These are phyloP conservation scores for Maconellicoccus hirsutus DNA, from an alignment of 1,140 invertebrate genomes.

Conservation along the genomic window DNA sequence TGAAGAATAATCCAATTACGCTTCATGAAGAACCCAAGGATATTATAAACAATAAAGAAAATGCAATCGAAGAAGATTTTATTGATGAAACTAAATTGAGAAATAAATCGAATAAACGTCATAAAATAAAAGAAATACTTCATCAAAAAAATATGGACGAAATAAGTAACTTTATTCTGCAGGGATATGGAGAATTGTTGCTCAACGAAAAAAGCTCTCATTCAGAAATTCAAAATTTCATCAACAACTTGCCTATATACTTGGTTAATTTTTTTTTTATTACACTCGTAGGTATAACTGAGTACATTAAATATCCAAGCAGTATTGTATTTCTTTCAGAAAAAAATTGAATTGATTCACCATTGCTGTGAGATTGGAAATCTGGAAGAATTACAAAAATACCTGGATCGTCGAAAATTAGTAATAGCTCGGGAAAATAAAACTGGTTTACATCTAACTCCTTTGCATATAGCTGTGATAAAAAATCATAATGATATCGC, in stretches of 20 bases:
- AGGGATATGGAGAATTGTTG: slow-evolving; percentile 69
- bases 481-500: slow-evolving; percentile 45
- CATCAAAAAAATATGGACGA: slow-evolving; percentile 74
- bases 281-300: no score
- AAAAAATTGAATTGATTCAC: slow-evolving; percentile 79
- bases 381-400: slow-evolving; percentile 66
- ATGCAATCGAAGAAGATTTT: slow-evolving; percentile 10
- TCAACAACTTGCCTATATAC: slow-evolving; percentile 78
- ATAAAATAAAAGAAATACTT: slow-evolving; percentile 42
- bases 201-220: slow-evolving; percentile 58
- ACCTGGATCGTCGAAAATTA: slow-evolving; percentile 81
- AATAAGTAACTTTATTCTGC: slow-evolving; percentile 72
- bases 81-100: background rate
- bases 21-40: background rate
- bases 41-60: background rate
- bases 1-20: background rate
- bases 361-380: slow-evolving; percentile 73
- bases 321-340: slow-evolving; percentile 39
- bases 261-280: slow-evolving; percentile 52
- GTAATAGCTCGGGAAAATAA: slow-evolving; percentile 68
- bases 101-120: background rate
- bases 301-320: no score
- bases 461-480: slow-evolving; percentile 82
- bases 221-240: slow-evolving; percentile 73
- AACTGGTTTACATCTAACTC: slow-evolving; percentile 74